Evolutionary conservation across 1,140 invertebrate genomes (phyloP).

Genomic region (Cherax quadricarinatus): DNA sequence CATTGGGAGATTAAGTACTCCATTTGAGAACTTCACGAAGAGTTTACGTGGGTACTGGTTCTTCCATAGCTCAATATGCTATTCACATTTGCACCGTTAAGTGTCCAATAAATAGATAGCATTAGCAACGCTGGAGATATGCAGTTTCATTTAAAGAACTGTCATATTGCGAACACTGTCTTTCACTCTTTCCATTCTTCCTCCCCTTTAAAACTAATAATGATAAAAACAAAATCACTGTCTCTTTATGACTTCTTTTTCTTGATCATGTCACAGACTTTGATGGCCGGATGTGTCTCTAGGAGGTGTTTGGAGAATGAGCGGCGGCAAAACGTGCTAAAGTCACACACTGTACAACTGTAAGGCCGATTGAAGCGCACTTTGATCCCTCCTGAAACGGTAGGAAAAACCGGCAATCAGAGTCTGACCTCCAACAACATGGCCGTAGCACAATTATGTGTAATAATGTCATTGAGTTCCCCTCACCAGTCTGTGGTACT

Average conservation of each 20-base stretch:
- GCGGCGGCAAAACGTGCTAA: constrained; percentile 73
- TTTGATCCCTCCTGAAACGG: constrained; percentile 74
- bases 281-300: constrained; percentile 74
- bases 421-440: constrained; percentile 57
- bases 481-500: constrained; percentile 51
- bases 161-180: constrained; percentile 5
- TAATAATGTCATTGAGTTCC: constrained; percentile 54
- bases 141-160: constrained; percentile 3
- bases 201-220: constrained; percentile 12
- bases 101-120: constrained; percentile 11
- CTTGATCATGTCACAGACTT: constrained; percentile 74
- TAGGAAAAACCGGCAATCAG: constrained; percentile 73
- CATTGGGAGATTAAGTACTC: constrained; percentile 21
- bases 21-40: constrained; percentile 17
- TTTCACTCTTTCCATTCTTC: constrained; percentile 12
- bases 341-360: constrained; percentile 74
- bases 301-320: constrained; percentile 74
- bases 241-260: constrained; percentile 68
- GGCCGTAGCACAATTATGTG: constrained; percentile 22
- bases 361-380: constrained; percentile 74
- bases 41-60: constrained; percentile 35
- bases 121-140: constrained; percentile 27
- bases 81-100: constrained; percentile 23
- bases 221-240: constrained; percentile 38
- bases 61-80: constrained; percentile 37